A percentile compares a stretch with the other conserved stretches of the same genome.
These are phyloP conservation scores for Saccostrea cuccullata DNA, from an alignment of 1,140 invertebrate genomes.

Conservation along the genomic window DNA sequence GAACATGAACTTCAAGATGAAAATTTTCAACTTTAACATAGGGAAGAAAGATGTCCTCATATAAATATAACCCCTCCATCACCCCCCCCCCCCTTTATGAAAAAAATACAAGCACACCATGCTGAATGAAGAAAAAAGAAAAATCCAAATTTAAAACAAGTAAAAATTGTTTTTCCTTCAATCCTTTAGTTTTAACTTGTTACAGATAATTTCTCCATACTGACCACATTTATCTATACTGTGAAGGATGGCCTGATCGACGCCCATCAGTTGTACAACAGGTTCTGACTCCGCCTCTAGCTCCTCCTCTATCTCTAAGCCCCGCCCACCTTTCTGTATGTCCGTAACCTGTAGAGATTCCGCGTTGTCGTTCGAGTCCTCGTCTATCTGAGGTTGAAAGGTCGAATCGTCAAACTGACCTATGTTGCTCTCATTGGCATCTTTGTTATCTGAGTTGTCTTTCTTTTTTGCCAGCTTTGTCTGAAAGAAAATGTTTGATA, in stretches of 20 bases:
- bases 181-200: too few relatives aligned
- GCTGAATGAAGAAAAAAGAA: too few relatives aligned
- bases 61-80: too few relatives aligned
- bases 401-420: constrained; percentile 62
- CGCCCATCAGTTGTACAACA: constrained; percentile 89
- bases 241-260: constrained; percentile 94
- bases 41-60: too few relatives aligned
- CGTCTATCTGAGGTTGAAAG: constrained; percentile 66
- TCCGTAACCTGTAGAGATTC: constrained; percentile 66
- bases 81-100: too few relatives aligned
- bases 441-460: constrained; percentile 68
- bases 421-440: constrained; percentile 61
- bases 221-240: constrained; percentile 93
- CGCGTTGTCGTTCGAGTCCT: constrained; percentile 75
- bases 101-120: too few relatives aligned
- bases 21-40: too few relatives aligned
- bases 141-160: too few relatives aligned
- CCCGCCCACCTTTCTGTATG: constrained; percentile 81
- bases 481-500: too few relatives aligned
- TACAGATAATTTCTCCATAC: constrained; percentile 64
- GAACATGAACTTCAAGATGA: too few relatives aligned
- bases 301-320: constrained; percentile 67
- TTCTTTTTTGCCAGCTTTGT: constrained; percentile 70
- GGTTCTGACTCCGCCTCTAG: constrained; percentile 68
- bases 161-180: too few relatives aligned